Conservation (phyloP, 1,140 invertebrate genomes). For the Penaeus vannamei region DNA sequence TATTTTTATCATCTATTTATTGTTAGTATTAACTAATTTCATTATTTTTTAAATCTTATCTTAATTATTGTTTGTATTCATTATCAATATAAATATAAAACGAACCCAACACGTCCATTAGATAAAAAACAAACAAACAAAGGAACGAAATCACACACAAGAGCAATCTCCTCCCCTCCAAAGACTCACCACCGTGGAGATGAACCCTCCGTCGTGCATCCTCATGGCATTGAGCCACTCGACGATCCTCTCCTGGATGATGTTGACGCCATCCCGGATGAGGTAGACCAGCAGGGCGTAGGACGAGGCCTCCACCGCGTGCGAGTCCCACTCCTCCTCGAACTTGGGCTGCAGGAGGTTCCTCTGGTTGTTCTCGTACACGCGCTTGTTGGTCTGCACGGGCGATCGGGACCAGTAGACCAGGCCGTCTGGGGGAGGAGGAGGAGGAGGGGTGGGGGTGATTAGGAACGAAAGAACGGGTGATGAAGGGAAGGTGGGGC, state of each 20-base stretch:
- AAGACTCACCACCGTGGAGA: slow-evolving; percentile 75
- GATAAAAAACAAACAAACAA: no score
- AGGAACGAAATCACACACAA: not conserved
- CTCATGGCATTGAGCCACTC: slow-evolving; percentile 77
- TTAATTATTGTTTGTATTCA: no score
- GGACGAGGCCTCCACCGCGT: slow-evolving; percentile 76
- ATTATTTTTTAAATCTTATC: no score
- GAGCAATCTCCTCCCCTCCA: not conserved
- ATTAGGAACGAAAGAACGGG: not conserved
- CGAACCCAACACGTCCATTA: no score
- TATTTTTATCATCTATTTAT: no score
- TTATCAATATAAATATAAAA: no score
- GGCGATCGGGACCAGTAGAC: slow-evolving; percentile 74
- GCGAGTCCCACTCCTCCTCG: slow-evolving; percentile 71
- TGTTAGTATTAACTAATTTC: no score
- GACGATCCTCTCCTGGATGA: slow-evolving; percentile 74
- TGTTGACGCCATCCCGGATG: slow-evolving; percentile 72
- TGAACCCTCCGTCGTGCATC: slow-evolving; percentile 75
- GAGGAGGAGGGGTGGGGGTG: not conserved
- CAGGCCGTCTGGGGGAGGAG: slow-evolving; percentile 72
- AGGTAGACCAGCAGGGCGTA: slow-evolving; percentile 77
- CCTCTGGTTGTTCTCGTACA: slow-evolving; percentile 74
- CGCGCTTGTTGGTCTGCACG: slow-evolving; percentile 71
- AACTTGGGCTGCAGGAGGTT: slow-evolving; percentile 73
- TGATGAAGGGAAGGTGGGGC: not conserved